Percentiles rank a stretch among this genome's conserved stretches.
These are phyloP conservation scores for Pterostichus niger DNA, from an alignment of 2,888 invertebrate species.

Conservation along the genomic window DNA sequence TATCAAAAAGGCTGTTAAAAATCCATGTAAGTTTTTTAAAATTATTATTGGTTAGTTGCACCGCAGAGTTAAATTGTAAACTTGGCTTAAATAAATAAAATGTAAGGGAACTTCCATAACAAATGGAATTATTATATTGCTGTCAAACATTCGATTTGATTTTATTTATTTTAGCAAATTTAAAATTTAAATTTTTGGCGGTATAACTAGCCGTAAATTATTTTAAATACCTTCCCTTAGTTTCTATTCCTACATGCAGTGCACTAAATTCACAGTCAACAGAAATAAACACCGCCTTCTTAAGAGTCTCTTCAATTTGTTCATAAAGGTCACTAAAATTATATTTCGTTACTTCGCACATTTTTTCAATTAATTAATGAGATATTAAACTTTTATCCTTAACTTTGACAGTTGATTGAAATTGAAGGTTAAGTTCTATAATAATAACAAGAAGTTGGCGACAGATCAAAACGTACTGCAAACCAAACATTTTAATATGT, in stretches of 20 bases:
- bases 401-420: slow-evolving; percentile 53
- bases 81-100: too few species aligned
- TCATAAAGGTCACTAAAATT: slow-evolving; percentile 82
- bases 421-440: slow-evolving; percentile 62
- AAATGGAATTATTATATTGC: too few species aligned
- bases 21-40: not conserved
- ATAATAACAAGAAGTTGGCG: slow-evolving; percentile 63
- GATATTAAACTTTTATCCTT: slow-evolving; percentile 26
- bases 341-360: slow-evolving; percentile 82
- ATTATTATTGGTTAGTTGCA: not conserved
- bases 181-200: too few species aligned
- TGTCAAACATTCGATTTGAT: too few species aligned
- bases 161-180: too few species aligned
- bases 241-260: slow-evolving; percentile 71
- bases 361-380: slow-evolving; percentile 72
- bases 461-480: slow-evolving; percentile 25
- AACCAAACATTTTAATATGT: slow-evolving; percentile 32
- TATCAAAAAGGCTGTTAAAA: slow-evolving; percentile 80
- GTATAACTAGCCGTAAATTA: not conserved
- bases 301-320: slow-evolving; percentile 79
- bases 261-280: slow-evolving; percentile 88
- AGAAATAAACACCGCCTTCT: slow-evolving; percentile 82
- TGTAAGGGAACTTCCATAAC: too few species aligned
- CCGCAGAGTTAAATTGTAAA: too few species aligned
- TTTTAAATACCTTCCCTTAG: slow-evolving; percentile 54